A percentile compares a stretch with the other conserved stretches of the same genome.
These are phyloP conservation scores for Pseudeuparius sepicola DNA, from an alignment of 2,888 invertebrate species.

Conservation along the genomic window DNA sequence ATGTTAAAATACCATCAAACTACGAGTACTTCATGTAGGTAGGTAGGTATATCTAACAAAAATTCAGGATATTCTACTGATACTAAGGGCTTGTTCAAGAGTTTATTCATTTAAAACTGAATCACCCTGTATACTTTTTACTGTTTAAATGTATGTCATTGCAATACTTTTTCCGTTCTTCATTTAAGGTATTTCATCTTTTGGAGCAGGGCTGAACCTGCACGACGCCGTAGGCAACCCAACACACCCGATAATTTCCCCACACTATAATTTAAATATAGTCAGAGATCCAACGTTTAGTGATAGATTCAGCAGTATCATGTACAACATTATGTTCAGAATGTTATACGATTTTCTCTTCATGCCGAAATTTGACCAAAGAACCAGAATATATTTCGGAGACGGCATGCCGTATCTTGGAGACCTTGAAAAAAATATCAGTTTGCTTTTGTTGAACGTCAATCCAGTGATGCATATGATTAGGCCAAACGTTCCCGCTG, in stretches of 20 bases:
- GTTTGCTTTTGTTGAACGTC: slow-evolving; percentile 24
- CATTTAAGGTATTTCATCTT: slow-evolving; percentile 29
- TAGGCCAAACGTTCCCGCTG: slow-evolving; percentile 22
- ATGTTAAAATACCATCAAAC: no score
- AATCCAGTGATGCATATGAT: slow-evolving; percentile 22
- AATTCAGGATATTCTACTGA: no score
- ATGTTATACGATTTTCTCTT: slow-evolving; percentile 16
- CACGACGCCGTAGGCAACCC: slow-evolving; percentile 23
- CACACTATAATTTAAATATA: slow-evolving; percentile 22
- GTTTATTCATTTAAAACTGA: no score
- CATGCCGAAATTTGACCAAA: slow-evolving; percentile 18
- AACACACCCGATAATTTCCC: slow-evolving; percentile 20
- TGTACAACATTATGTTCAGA: no score
- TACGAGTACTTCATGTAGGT: no score
- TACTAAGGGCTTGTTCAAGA: no score
- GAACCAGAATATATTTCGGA: slow-evolving; percentile 21
- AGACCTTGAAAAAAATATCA: slow-evolving; percentile 21
- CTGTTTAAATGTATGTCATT: no score
- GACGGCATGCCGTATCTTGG: slow-evolving; percentile 21
- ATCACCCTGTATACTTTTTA: no score
- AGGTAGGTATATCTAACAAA: no score
- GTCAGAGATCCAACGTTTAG: slow-evolving; percentile 19
- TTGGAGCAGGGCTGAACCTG: slow-evolving; percentile 19
- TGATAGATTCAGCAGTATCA: no score
- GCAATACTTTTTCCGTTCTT: no score